Evolutionary conservation across 2,797 vertebrate genomes (phyloP).

Genomic region (Chromis chromis): DNA sequence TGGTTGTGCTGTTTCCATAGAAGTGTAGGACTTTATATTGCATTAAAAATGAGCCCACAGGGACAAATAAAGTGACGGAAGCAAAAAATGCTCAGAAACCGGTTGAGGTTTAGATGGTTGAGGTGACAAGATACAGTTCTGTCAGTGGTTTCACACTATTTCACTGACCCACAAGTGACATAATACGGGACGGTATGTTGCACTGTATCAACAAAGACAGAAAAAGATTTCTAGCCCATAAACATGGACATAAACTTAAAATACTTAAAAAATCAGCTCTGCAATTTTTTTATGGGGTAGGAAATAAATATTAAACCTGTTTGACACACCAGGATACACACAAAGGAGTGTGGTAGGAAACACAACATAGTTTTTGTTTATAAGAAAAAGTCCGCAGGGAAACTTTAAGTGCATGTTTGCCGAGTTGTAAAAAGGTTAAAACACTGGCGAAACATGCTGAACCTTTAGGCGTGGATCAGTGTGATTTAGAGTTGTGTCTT

Average conservation of each 20-base stretch:
- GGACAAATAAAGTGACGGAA: too few species aligned
- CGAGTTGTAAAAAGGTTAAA: conserved; percentile 3
- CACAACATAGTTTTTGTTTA: neutral
- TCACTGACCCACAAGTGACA: neutral
- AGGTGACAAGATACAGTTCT: neutral
- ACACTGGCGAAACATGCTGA: neutral
- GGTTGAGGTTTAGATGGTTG: neutral
- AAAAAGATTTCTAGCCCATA: neutral
- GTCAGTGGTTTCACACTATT: neutral
- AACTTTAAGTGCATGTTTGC: neutral
- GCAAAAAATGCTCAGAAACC: too few species aligned
- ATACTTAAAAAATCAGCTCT: neutral
- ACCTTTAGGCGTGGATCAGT: neutral
- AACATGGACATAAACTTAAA: neutral
- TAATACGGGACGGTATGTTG: neutral
- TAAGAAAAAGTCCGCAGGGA: neutral
- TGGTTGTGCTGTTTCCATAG: too few species aligned
- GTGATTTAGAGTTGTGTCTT: conserved; percentile 14
- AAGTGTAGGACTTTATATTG: too few species aligned
- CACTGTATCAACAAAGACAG: neutral
- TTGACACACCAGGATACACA: neutral
- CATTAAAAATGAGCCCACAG: too few species aligned
- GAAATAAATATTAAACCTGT: neutral
- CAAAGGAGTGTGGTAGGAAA: neutral
- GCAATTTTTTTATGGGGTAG: neutral